Conservation (phyloP, 2,797 vertebrate species). For the Rallus crepitans region DNA sequence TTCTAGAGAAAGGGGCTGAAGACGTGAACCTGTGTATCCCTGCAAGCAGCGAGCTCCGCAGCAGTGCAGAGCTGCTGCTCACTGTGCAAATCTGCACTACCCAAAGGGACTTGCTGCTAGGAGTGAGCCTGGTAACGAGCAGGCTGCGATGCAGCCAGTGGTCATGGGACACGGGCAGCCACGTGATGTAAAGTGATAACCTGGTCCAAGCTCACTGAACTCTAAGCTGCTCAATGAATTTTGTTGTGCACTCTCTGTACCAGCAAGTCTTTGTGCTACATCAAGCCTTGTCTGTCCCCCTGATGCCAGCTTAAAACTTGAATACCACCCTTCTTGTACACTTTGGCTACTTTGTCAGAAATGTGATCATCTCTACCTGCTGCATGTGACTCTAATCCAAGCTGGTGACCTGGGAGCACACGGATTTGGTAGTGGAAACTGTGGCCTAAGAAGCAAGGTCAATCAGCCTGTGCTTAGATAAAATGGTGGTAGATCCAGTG, state of each 20-base stretch:
- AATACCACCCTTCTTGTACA: background rate
- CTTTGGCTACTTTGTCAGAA: background rate
- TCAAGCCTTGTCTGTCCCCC: background rate
- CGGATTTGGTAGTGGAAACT: background rate
- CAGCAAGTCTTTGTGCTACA: background rate
- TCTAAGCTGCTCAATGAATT: background rate
- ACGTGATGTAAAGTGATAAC: background rate
- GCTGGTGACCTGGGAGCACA: background rate
- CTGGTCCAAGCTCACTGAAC: background rate
- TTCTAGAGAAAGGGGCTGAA: background rate
- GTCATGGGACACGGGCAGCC: background rate
- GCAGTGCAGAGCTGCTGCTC: background rate
- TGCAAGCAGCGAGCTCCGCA: background rate
- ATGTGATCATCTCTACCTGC: background rate
- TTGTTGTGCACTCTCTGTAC: background rate
- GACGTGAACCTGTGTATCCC: background rate
- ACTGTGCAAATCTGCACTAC: background rate
- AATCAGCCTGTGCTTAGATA: background rate
- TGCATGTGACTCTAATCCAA: background rate
- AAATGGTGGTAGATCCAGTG: background rate
- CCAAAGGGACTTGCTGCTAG: background rate
- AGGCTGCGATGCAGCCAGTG: fast-evolving
- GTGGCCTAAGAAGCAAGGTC: background rate
- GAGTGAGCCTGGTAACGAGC: background rate
- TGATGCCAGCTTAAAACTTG: background rate